These are phyloP conservation scores for Galagoides demidoff DNA, from an alignment of 2,797 vertebrate species.

Conservation along the genomic window DNA sequence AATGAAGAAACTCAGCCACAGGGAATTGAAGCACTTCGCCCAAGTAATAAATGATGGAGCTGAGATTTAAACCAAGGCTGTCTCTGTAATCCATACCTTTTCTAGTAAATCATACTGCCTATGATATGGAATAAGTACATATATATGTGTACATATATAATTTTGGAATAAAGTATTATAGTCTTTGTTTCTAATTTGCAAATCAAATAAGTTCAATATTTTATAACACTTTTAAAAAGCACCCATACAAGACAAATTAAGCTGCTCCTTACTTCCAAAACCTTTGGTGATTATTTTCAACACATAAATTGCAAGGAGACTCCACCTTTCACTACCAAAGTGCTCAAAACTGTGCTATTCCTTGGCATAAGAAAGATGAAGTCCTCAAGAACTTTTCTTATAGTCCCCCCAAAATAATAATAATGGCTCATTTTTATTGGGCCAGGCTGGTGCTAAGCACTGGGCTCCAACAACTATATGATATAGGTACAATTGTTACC, in stretches of 20 bases:
- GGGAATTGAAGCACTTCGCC: neutral
- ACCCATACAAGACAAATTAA: neutral
- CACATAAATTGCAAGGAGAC: neutral
- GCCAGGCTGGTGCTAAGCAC: neutral
- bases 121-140: neutral
- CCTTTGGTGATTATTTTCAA: slow-evolving; percentile 27
- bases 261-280: slow-evolving; percentile 24
- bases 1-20: neutral
- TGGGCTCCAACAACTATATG: neutral
- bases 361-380: neutral
- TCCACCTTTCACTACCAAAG: neutral
- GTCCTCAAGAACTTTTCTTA: neutral
- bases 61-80: neutral
- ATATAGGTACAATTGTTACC: neutral
- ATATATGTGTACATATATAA: neutral
- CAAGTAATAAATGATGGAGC: neutral
- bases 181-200: slow-evolving; percentile 32
- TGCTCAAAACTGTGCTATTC: neutral
- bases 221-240: slow-evolving; percentile 24
- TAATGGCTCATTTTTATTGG: neutral
- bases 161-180: neutral
- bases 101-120: slow-evolving; percentile 6
- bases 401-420: neutral
- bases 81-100: slow-evolving; percentile 2
- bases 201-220: slow-evolving; percentile 40